Percentiles rank a stretch among this genome's conserved stretches.
Conservation (phyloP, 2,797 vertebrate genomes). For the Myripristis jacobus region DNA sequence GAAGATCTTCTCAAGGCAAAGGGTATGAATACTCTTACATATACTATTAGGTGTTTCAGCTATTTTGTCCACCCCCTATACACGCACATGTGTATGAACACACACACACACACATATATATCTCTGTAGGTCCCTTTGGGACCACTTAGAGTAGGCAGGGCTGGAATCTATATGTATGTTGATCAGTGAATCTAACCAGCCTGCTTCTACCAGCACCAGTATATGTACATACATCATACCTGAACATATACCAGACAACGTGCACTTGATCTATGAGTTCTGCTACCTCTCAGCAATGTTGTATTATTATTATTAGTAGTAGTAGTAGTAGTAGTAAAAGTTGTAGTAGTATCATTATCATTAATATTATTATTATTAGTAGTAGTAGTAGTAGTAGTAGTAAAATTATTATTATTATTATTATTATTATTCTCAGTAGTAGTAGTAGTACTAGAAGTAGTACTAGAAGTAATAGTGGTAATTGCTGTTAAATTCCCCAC, state of each 20-base stretch:
- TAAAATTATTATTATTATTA: too few species aligned
- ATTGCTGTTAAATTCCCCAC: too few species aligned
- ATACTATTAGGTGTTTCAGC: neutral
- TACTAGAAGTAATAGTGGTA: too few species aligned
- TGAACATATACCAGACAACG: neutral
- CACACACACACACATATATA: neutral
- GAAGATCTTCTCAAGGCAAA: constrained; percentile 13
- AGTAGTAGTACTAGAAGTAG: too few species aligned
- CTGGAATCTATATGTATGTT: constrained; percentile 36
- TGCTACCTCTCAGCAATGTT: neutral
- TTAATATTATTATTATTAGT: too few species aligned
- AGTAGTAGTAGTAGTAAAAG: neutral
- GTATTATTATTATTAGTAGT: neutral
- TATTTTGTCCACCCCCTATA: constrained; percentile 16
- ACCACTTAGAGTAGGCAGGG: constrained; percentile 65
- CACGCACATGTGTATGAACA: neutral
- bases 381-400: too few species aligned
- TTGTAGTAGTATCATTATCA: too few species aligned
- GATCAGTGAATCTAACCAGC: constrained; percentile 34
- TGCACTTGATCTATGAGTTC: neutral
- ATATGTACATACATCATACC: constrained; percentile 15
- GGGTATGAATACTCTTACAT: neutral
- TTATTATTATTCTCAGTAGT: too few species aligned
- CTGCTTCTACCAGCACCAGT: constrained; percentile 11
- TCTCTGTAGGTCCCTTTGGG: constrained; percentile 65